Base-by-base conservation (phyloP, 2,888 invertebrate species). In the Pasiphila rectangulata region DNA sequence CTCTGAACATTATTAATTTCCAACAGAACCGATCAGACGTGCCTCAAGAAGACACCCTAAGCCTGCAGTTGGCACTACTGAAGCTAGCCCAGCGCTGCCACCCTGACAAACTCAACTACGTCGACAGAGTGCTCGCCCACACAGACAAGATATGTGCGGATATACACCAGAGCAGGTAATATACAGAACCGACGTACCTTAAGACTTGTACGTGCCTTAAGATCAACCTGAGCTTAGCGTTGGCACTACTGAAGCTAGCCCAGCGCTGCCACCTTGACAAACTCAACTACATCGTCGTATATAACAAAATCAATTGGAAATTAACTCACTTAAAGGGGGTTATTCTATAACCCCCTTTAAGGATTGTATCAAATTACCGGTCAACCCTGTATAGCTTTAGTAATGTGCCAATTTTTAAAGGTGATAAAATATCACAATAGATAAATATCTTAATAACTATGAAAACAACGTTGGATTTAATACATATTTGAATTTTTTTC, bases 41-140 rank as follows among this genome's bases (percentile, higher is more conserved):
- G 94, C 96, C 98, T 0, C 84, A 95, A 13, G 99, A 99, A 83
- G 99, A 99, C 81, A 97, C 98, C 73, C 93, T 99, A 10, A 94
- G 98, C 4, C 90, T 99, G 43, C 98, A 99, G 64, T 96, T 98
- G 42, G 95, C 99, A 3, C 88, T 99, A 30, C 93, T 99, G 43
- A 97, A 97, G 81, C 88, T 99, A 54, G 98, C 99, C 0, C 94
- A 98, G 68, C 97, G 98, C 69, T 98, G 98, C 73, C 99, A 99
- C 84, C 96, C 98, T 0, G 96, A 97, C 71, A 92, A 96, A 67
- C 93, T 97, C 9, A 96, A 97, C 77, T 98, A 98, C 72, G 98
- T 98, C 1, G 98, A 99, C 79, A 95, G 97, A 72, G 98, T 99
- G 10, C 90, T 99, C 57, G 93, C 95, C 38, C 96, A 96, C 32